Conservation (phyloP, 2,888 invertebrate genomes). For the Lomographa bimaculata region DNA sequence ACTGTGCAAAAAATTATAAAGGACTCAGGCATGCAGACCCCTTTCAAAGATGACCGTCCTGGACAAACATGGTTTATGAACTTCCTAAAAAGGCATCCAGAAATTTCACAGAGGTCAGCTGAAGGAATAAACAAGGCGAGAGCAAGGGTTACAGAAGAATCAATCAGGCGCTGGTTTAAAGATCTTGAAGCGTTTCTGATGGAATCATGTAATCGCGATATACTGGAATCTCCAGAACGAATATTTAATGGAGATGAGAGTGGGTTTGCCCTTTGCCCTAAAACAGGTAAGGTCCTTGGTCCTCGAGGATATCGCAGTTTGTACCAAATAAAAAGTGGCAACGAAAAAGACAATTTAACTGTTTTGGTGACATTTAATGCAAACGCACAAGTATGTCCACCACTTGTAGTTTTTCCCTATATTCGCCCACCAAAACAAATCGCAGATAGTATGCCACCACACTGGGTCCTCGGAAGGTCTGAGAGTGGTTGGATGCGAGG, state of each 20-base stretch:
- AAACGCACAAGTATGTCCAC: conserved; percentile 32
- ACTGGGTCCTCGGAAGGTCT: conserved; percentile 26
- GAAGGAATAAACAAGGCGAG: conserved; percentile 7
- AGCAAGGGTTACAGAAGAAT: conserved; percentile 7
- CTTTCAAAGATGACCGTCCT: conserved; percentile 1
- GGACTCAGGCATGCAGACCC: background rate
- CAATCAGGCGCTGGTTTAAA: conserved; percentile 19
- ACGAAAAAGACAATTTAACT: conserved; percentile 37
- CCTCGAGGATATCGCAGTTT: conserved; percentile 37
- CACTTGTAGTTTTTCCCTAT: conserved; percentile 38
- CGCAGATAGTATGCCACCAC: conserved; percentile 32
- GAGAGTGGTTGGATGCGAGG: conserved; percentile 20
- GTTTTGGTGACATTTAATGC: conserved; percentile 36
- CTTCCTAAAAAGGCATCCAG: conserved; percentile 7
- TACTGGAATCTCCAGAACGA: conserved; percentile 16
- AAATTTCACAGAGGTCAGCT: conserved; percentile 2
- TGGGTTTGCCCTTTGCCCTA: conserved; percentile 36
- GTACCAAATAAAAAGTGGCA: conserved; percentile 30
- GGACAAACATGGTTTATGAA: conserved; percentile 1
- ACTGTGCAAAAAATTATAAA: background rate
- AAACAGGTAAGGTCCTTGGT: conserved; percentile 37
- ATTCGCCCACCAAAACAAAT: conserved; percentile 26
- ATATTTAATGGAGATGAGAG: conserved; percentile 36
- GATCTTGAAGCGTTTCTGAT: conserved; percentile 14
- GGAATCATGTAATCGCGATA: conserved; percentile 13